These are phyloP conservation scores for Caenorhabditis zanzibari DNA, from an alignment of 2,888 invertebrate species.

Conservation along the genomic window DNA sequence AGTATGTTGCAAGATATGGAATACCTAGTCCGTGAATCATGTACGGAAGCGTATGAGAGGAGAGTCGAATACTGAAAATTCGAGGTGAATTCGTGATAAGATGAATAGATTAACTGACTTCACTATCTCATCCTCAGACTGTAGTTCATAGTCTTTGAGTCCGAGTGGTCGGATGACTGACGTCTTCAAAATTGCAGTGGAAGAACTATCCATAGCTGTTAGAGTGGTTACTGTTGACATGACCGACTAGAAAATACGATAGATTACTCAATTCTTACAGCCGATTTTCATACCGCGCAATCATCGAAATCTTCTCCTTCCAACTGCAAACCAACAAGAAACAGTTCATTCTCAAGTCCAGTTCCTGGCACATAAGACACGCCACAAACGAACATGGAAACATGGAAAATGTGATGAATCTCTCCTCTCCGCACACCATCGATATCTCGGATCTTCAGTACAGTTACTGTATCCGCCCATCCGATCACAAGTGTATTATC, in stretches of 20 bases:
- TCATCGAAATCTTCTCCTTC: conserved; percentile 74
- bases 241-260: conserved; percentile 60
- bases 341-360: conserved; percentile 75
- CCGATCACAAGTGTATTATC: conserved; percentile 78
- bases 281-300: conserved; percentile 58
- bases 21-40: conserved; percentile 69
- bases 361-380: conserved; percentile 74
- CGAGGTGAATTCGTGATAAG: too few species aligned
- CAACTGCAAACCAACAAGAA: conserved; percentile 76
- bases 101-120: conserved; percentile 25
- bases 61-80: conserved; percentile 61
- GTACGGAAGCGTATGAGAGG: conserved; percentile 60
- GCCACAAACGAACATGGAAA: conserved; percentile 76
- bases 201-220: conserved; percentile 57
- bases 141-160: conserved; percentile 66
- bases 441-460: conserved; percentile 65
- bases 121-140: conserved; percentile 65
- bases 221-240: conserved; percentile 58
- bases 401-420: conserved; percentile 69
- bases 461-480: conserved; percentile 82
- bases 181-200: conserved; percentile 61
- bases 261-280: not conserved
- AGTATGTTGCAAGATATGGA: conserved; percentile 77
- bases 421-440: conserved; percentile 62
- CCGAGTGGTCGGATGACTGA: conserved; percentile 67